These are phyloP conservation scores for Phrynocephalus versicolor DNA, from an alignment of 2,113 vertebrate genomes.

Conservation along the genomic window DNA sequence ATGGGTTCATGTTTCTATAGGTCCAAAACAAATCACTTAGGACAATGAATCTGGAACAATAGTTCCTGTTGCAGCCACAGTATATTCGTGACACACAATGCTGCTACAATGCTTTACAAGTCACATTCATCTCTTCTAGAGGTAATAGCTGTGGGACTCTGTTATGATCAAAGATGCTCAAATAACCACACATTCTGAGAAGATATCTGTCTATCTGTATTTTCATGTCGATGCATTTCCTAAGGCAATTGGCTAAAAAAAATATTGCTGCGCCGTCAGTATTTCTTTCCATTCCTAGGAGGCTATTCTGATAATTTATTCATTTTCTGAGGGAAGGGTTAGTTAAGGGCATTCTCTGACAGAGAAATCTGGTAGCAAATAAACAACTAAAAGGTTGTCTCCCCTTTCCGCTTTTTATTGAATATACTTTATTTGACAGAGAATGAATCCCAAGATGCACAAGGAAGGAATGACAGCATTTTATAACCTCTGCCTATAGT, in stretches of 20 bases:
- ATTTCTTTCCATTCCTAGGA: constrained; percentile 23
- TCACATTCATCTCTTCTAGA: constrained; percentile 47
- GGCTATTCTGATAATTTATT: constrained; percentile 24
- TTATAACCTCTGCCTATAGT: neutral
- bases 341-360: constrained; percentile 43
- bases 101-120: constrained; percentile 46
- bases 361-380: constrained; percentile 43
- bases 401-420: neutral
- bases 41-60: constrained; percentile 55
- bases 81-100: constrained; percentile 42
- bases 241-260: constrained; percentile 25
- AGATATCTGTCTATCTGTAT: constrained; percentile 14
- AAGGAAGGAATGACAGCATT: neutral
- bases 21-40: constrained; percentile 2
- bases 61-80: constrained; percentile 26
- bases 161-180: constrained; percentile 51
- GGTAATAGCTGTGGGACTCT: constrained; percentile 42
- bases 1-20: neutral
- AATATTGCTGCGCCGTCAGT: constrained; percentile 26
- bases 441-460: neutral
- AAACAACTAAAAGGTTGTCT: constrained; percentile 7
- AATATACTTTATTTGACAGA: constrained; percentile 41
- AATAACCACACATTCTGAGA: constrained; percentile 31
- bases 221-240: neutral
- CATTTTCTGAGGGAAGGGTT: constrained; percentile 40